Evolutionary conservation across 1,140 invertebrate genomes (phyloP).

Genomic region (Brachionus asplanchnoidis): DNA sequence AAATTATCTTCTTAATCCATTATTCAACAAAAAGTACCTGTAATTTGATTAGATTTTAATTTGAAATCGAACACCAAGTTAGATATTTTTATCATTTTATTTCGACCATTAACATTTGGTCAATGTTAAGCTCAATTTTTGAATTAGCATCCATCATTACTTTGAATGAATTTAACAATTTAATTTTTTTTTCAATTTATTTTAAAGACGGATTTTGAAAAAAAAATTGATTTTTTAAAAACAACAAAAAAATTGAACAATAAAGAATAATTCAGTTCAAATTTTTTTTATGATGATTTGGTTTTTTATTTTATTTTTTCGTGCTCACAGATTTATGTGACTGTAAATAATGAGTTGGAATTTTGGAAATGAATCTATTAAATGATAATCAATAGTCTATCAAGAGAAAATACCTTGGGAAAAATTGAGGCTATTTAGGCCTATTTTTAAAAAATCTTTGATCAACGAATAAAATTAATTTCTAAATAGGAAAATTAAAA

Average conservation of each 20-base stretch:
- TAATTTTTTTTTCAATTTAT: too few relatives aligned
- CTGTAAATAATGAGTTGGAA: not conserved
- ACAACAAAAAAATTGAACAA: too few relatives aligned
- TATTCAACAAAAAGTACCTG: not conserved
- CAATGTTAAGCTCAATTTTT: not conserved
- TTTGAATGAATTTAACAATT: too few relatives aligned
- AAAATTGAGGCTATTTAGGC: not conserved
- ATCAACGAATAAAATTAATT: conserved; percentile 20
- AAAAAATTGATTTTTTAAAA: too few relatives aligned
- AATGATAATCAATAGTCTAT: not conserved
- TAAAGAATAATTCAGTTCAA: too few relatives aligned
- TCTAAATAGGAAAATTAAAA: not conserved
- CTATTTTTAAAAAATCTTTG: conserved; percentile 13
- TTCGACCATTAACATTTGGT: not conserved
- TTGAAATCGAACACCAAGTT: conserved; percentile 7
- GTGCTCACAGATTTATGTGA: not conserved
- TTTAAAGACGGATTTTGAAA: too few relatives aligned
- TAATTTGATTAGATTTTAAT: conserved; percentile 28
- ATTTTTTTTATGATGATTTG: not conserved
- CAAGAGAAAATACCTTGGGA: not conserved
- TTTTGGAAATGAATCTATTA: not conserved
- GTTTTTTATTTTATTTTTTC: not conserved
- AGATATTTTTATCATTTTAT: not conserved
- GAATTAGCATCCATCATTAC: not conserved
- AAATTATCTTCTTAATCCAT: not conserved